These are phyloP conservation scores for Pararge aegeria DNA, from an alignment of 1,140 invertebrate species.

Conservation along the genomic window DNA sequence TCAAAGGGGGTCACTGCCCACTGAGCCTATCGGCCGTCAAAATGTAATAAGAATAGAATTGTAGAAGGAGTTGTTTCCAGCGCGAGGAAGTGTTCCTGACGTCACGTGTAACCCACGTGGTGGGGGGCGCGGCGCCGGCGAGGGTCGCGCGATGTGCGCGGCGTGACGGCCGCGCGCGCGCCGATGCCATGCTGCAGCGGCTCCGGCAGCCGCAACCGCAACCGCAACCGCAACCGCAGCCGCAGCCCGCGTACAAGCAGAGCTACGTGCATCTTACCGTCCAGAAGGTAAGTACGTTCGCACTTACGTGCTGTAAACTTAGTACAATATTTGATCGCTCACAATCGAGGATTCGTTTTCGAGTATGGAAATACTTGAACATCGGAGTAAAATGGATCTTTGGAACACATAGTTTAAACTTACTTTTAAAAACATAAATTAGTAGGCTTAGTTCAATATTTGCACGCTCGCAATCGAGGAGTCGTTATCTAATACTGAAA, in stretches of 20 bases:
- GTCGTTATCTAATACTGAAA: too few relatives aligned
- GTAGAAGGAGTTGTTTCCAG: conserved; percentile 34
- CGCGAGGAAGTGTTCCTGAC: conserved; percentile 66
- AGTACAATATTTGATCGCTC: too few relatives aligned
- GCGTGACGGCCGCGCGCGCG: conserved; percentile 66
- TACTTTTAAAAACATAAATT: too few relatives aligned
- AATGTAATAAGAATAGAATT: background rate
- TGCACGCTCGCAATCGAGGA: too few relatives aligned
- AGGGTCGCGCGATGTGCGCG: conserved; percentile 45
- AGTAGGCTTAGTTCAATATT: too few relatives aligned
- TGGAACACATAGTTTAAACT: too few relatives aligned
- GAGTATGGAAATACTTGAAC: too few relatives aligned
- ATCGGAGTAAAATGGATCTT: too few relatives aligned
- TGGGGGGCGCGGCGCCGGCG: conserved; percentile 33
- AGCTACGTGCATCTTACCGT: conserved; percentile 82
- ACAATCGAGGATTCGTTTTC: too few relatives aligned
- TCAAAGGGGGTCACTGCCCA: too few relatives aligned
- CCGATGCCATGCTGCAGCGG: conserved; percentile 65
- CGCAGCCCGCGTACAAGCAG: conserved; percentile 78
- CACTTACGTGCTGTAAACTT: too few relatives aligned
- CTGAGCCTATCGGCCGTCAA: too few relatives aligned
- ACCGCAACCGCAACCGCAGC: conserved; percentile 75
- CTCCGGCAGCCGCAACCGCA: conserved; percentile 80
- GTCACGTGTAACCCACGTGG: conserved; percentile 66
- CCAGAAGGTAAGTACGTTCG: conserved; percentile 73